Evolutionary conservation across 2,797 vertebrate genomes (phyloP).

Genomic region (Melanotaenia maccullochi): DNA sequence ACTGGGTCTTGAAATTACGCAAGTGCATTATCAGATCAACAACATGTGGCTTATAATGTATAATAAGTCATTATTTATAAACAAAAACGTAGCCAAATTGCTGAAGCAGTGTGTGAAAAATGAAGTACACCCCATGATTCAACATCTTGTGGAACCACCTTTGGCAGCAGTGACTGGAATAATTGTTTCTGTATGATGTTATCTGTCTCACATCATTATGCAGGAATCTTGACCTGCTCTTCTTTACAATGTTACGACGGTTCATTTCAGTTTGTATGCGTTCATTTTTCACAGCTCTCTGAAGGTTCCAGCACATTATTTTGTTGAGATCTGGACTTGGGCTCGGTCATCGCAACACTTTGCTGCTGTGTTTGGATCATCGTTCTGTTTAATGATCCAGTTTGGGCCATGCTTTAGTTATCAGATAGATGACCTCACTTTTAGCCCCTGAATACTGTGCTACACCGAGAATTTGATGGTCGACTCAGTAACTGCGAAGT

Average conservation of each 20-base stretch:
- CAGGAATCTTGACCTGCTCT: not conserved
- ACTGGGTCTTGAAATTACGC: no score
- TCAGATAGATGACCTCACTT: not conserved
- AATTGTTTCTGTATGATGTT: no score
- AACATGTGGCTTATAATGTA: not conserved
- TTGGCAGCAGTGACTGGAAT: not conserved
- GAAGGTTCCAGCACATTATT: not conserved
- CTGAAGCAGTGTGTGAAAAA: not conserved
- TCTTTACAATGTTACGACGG: not conserved
- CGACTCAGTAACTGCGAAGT: not conserved
- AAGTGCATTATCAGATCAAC: not conserved
- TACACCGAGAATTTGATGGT: not conserved
- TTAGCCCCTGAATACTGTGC: not conserved
- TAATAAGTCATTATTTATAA: no score
- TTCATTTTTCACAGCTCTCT: no score
- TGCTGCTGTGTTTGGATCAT: not conserved
- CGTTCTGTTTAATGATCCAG: not conserved
- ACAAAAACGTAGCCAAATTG: not conserved
- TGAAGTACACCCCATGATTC: not conserved
- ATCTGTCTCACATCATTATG: no score
- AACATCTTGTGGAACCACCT: not conserved
- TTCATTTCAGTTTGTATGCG: no score
- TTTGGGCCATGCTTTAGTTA: not conserved
- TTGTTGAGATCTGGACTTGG: not conserved
- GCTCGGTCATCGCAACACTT: not conserved